Conservation (phyloP, 2,113 vertebrate genomes). For the Brevimyrus niger region DNA sequence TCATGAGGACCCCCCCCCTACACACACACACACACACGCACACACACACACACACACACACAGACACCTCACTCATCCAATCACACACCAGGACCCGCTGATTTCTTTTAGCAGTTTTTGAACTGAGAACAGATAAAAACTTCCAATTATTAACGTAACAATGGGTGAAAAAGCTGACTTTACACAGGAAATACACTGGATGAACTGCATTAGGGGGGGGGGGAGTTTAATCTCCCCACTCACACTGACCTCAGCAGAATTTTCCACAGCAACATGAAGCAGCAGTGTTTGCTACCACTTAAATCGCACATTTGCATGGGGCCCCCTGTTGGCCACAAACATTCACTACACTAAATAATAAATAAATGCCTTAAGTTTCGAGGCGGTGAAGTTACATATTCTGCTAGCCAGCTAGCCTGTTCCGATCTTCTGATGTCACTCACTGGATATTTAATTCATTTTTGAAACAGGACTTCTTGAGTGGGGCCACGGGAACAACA, state of each 20-base stretch:
- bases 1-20: background rate
- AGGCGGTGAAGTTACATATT: background rate
- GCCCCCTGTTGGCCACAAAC: background rate
- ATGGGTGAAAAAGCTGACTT: background rate
- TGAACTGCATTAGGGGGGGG: background rate
- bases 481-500: background rate
- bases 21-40: too few relatives aligned
- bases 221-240: background rate
- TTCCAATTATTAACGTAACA: background rate
- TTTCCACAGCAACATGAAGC: background rate
- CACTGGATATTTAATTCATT: background rate
- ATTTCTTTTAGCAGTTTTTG: background rate
- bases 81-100: background rate
- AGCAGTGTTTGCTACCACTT: background rate
- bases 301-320: background rate
- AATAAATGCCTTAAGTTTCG: background rate
- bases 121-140: background rate
- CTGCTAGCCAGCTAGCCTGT: background rate
- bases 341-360: background rate
- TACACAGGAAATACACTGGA: background rate
- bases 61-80: background rate
- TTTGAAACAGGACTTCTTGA: background rate
- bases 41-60: background rate
- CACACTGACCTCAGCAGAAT: background rate
- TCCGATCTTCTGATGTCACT: background rate